Percentiles rank a stretch among this genome's conserved stretches.
Conservation (phyloP, 2,113 vertebrate species). For the Amazona guildingii region DNA sequence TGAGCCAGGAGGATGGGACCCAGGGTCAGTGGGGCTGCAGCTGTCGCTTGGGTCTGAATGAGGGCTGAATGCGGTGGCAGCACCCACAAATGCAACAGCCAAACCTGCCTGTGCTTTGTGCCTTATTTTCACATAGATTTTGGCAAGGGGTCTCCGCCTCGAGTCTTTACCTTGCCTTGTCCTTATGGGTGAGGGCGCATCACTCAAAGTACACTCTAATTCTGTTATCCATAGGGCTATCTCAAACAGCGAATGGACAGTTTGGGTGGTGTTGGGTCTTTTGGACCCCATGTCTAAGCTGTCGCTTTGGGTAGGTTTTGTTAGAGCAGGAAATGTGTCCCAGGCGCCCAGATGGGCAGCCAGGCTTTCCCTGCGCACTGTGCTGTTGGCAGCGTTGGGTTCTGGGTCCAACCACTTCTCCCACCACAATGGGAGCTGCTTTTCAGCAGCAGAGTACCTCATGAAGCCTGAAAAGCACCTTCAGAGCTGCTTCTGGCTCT, state of each 20-base stretch:
- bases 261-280: neutral
- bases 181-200: accelerated
- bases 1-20: neutral
- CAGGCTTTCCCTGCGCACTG: neutral
- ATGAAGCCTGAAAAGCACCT: neutral
- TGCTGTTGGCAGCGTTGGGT: neutral
- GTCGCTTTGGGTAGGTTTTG: neutral
- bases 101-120: neutral
- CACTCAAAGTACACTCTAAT: neutral
- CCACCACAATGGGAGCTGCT: neutral
- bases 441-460: neutral
- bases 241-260: accelerated
- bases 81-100: neutral
- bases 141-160: neutral
- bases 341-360: too few relatives aligned
- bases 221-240: neutral
- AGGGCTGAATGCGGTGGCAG: neutral
- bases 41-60: accelerated
- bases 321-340: neutral
- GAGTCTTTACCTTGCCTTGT: neutral
- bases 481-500: neutral
- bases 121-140: neutral
- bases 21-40: neutral
- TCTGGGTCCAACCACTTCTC: neutral
- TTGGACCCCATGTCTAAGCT: neutral